A percentile compares a stretch with the other conserved stretches of the same genome.
These are phyloP conservation scores for Epizoanthus scotinus DNA, from an alignment of 92 coral and sea anemone genomes.

Conservation along the genomic window DNA sequence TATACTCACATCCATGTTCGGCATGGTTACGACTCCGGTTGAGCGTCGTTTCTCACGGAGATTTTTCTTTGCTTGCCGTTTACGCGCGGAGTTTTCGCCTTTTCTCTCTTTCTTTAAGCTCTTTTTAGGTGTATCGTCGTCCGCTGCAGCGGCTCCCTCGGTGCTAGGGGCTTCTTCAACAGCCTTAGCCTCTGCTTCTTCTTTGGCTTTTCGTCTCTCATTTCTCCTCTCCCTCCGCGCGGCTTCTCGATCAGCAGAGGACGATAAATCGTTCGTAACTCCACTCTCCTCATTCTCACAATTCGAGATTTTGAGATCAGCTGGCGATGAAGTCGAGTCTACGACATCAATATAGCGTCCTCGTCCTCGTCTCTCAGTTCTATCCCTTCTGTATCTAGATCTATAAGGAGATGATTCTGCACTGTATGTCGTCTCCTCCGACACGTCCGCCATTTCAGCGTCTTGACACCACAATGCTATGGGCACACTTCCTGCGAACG, in stretches of 20 bases:
- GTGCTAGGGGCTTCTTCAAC: slow-evolving; percentile 73
- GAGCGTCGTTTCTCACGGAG: slow-evolving; percentile 97
- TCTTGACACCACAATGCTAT: slow-evolving; percentile 55
- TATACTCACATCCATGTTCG: slow-evolving; percentile 80
- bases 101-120: slow-evolving; percentile 89
- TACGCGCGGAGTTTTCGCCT: slow-evolving; percentile 82
- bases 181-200: slow-evolving; percentile 72
- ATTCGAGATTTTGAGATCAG: slow-evolving; percentile 61
- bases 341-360: slow-evolving; percentile 60
- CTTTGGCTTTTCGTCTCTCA: slow-evolving; percentile 72
- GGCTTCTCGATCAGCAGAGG: slow-evolving; percentile 73
- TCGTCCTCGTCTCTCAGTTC: slow-evolving; percentile 73
- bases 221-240: slow-evolving; percentile 71
- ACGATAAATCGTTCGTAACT: slow-evolving; percentile 68
- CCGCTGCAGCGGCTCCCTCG: slow-evolving; percentile 75
- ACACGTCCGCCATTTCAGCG: slow-evolving; percentile 69
- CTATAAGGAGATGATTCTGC: slow-evolving; percentile 49
- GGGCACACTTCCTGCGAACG: slow-evolving; percentile 61
- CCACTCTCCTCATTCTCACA: slow-evolving; percentile 68
- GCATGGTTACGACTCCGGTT: slow-evolving; percentile 99
- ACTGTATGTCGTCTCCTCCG: slow-evolving; percentile 60
- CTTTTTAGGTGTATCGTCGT: slow-evolving; percentile 79
- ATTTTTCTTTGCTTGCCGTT: slow-evolving; percentile 86
- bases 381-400: slow-evolving; percentile 67
- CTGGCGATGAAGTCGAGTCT: slow-evolving; percentile 58